These are phyloP conservation scores for Neolamprologus caudopunctatus DNA, from an alignment of 2,113 vertebrate genomes.

Conservation along the genomic window DNA sequence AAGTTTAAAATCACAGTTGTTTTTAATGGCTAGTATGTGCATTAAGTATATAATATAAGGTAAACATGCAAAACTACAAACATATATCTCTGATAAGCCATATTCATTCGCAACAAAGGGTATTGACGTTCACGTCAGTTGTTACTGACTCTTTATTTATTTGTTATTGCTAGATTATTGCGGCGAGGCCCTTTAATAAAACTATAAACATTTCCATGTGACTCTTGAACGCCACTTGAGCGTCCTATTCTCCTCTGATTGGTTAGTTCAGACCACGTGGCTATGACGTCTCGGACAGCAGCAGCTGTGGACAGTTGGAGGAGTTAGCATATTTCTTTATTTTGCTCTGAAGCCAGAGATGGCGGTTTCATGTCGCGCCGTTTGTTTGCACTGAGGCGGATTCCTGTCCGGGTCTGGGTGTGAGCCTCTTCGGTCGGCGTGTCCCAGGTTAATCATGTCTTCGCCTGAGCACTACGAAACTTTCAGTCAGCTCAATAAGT, in stretches of 20 bases:
- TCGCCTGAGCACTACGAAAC: constrained; percentile 15
- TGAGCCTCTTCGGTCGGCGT: not conserved
- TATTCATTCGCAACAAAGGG: not conserved
- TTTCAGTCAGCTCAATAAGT: constrained; percentile 63
- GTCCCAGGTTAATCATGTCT: constrained; percentile 44
- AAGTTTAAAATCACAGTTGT: not conserved
- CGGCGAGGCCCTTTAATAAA: not conserved
- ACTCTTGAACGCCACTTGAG: constrained; percentile 9
- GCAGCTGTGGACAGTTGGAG: not conserved
- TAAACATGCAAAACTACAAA: not conserved
- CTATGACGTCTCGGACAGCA: constrained; percentile 3
- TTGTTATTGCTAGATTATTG: not conserved
- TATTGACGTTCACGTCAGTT: not conserved
- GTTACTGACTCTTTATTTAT: not conserved
- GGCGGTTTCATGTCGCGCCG: not conserved
- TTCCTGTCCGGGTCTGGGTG: not conserved
- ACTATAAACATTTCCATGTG: not conserved
- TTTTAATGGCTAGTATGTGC: not conserved
- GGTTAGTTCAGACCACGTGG: constrained; percentile 31
- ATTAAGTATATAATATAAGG: not conserved
- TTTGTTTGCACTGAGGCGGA: not conserved
- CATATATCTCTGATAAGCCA: not conserved
- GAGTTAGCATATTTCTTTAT: not conserved
- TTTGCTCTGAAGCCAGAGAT: not conserved
- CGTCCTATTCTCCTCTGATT: constrained; percentile 16